A percentile compares a stretch with the other conserved stretches of the same genome.
Evolutionary conservation across 2,888 invertebrate species (phyloP).

Genomic region (Scrobipalpa costella): DNA sequence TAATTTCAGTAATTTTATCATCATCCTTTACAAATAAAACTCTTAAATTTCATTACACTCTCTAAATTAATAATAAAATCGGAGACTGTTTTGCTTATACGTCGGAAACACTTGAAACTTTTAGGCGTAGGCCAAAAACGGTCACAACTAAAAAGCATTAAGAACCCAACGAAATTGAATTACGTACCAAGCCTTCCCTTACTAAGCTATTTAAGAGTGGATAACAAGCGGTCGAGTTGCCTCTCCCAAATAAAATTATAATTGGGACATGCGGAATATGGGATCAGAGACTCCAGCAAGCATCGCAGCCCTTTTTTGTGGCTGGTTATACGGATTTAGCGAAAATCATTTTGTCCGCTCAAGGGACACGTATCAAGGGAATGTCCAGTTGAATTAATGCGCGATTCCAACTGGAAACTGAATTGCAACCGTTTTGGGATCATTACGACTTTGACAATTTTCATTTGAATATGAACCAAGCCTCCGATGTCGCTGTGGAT

Average conservation of each 20-base stretch:
- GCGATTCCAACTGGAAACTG: constrained; percentile 13
- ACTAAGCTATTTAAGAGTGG: constrained; percentile 72
- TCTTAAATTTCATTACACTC: constrained; percentile 1
- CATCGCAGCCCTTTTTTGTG: constrained; percentile 33
- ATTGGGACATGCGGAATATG: constrained; percentile 70
- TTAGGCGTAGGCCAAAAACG: constrained; percentile 54
- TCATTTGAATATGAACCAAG: constrained; percentile 7
- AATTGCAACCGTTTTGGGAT: constrained; percentile 16
- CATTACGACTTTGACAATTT: constrained; percentile 1
- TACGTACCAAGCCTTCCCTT: constrained; percentile 62
- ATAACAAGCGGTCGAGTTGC: constrained; percentile 61
- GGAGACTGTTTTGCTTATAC: constrained; percentile 22
- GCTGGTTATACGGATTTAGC: constrained; percentile 22
- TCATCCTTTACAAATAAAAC: constrained; percentile 21
- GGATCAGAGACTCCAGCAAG: constrained; percentile 50
- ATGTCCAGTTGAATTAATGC: constrained; percentile 24
- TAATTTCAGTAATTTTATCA: constrained; percentile 29
- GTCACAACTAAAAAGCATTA: constrained; percentile 66
- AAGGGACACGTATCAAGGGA: constrained; percentile 24
- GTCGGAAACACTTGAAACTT: constrained; percentile 49
- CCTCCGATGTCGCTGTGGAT: background rate
- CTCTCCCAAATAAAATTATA: constrained; percentile 67
- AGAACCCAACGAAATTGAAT: constrained; percentile 67
- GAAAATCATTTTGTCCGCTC: constrained; percentile 26
- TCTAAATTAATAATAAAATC: constrained; percentile 9